Conservation (phyloP, 2,113 vertebrate species). For the Silurus asotus region DNA sequence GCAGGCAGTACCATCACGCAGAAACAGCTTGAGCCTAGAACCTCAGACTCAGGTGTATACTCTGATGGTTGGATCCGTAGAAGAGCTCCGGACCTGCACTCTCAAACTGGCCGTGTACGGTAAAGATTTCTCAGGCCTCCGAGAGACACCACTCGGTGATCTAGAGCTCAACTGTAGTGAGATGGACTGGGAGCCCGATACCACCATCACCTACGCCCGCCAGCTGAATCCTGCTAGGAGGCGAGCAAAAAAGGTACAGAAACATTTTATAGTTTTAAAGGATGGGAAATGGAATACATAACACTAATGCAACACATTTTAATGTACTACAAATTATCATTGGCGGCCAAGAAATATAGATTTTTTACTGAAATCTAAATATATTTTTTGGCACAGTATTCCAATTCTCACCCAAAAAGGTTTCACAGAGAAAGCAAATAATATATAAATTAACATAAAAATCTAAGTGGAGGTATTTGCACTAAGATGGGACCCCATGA, state of each 20-base stretch:
- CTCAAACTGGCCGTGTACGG: slow-evolving; percentile 70
- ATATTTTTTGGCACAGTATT: background rate
- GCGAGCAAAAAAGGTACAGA: slow-evolving; percentile 76
- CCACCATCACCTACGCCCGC: slow-evolving; percentile 62
- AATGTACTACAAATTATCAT: background rate
- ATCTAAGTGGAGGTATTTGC: background rate
- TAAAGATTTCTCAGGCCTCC: slow-evolving; percentile 70
- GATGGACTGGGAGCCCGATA: slow-evolving; percentile 67
- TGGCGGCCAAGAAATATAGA: background rate
- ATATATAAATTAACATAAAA: background rate
- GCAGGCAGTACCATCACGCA: slow-evolving; percentile 37
- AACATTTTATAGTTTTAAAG: background rate
- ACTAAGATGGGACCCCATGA: background rate
- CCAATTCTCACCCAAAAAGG: no score
- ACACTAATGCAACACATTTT: background rate
- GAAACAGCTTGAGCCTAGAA: slow-evolving; percentile 66
- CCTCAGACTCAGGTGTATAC: slow-evolving; percentile 63
- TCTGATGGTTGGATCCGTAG: slow-evolving; percentile 66
- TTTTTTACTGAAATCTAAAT: background rate
- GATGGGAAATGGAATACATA: background rate
- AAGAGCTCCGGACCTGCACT: slow-evolving; percentile 68
- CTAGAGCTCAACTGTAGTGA: slow-evolving; percentile 74
- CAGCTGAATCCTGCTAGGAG: slow-evolving; percentile 70
- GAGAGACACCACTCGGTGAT: slow-evolving; percentile 70
- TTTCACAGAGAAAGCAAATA: background rate